Evolutionary conservation across 30 jellyfish, hydroid and myxozoan species (phyloP).

Genomic region (Catostylus mosaicus): DNA sequence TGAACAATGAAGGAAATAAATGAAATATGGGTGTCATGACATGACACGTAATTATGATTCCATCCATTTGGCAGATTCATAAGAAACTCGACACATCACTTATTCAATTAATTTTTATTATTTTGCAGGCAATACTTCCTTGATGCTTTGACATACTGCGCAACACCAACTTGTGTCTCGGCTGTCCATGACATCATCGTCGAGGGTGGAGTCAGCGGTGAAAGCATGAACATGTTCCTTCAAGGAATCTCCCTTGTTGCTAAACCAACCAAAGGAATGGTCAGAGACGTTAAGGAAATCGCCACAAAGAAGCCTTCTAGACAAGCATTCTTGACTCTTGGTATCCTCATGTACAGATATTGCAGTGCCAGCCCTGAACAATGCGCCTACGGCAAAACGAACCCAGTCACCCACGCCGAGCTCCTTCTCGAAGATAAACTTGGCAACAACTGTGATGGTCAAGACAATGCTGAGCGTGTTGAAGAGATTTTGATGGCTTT

Average conservation of each 20-base stretch:
- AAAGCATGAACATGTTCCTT: constrained; percentile 94
- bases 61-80: too few species aligned
- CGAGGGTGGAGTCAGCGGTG: constrained; percentile 82
- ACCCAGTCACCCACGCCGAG: constrained; percentile 96
- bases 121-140: constrained; percentile 90
- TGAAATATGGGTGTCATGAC: too few species aligned
- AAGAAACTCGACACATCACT: too few species aligned
- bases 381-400: constrained; percentile 80
- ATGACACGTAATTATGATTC: too few species aligned
- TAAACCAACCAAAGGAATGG: constrained; percentile 91
- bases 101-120: too few species aligned
- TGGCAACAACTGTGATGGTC: constrained; percentile 86
- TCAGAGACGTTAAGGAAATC: constrained; percentile 86
- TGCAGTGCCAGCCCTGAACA: constrained; percentile 89
- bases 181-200: constrained; percentile 91
- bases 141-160: constrained; percentile 99
- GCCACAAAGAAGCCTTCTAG: constrained; percentile 83
- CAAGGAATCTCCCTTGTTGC: constrained; percentile 95
- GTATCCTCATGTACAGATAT: constrained; percentile 89
- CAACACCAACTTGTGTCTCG: constrained; percentile 95
- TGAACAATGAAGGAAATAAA: too few species aligned
- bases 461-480: constrained; percentile 83
- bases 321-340: constrained; percentile 95
- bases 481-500: constrained; percentile 90
- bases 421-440: constrained; percentile 78